A percentile compares a stretch with the other conserved stretches of the same genome.
phyloP scores from a whole-genome alignment of 92 coral and sea anemone species.

The Siderastrea radians region DNA sequence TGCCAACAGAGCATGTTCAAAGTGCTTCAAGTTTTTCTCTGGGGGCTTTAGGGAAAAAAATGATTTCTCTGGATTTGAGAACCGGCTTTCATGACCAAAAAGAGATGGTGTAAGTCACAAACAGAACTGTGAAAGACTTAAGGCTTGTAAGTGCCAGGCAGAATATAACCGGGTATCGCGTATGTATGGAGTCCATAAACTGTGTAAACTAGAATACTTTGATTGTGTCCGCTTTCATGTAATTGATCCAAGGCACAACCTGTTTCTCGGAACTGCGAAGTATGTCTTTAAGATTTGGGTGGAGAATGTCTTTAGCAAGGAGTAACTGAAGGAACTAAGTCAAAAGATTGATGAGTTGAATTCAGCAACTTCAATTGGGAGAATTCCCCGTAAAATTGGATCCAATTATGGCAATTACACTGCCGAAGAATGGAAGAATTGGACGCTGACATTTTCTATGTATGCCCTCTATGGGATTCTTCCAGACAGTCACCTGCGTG shows the following conservation, averaged over 20 bases:
- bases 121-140: conserved; percentile 23
- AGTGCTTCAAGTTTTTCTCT: conserved; percentile 44
- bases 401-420: conserved; percentile 48
- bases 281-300: conserved; percentile 48
- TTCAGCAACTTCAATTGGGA: conserved; percentile 20
- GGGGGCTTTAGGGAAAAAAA: conserved; percentile 16
- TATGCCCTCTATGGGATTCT: conserved; percentile 34
- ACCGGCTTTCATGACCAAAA: conserved; percentile 24
- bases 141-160: conserved; percentile 14
- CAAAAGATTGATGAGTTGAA: conserved; percentile 27
- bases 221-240: conserved; percentile 38
- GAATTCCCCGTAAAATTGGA: conserved; percentile 28
- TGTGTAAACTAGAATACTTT: conserved; percentile 40
- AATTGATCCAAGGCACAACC: conserved; percentile 51
- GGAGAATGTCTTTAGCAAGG: conserved; percentile 31
- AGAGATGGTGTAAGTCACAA: conserved; percentile 7
- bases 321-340: conserved; percentile 7
- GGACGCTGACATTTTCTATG: conserved; percentile 37
- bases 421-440: conserved; percentile 53
- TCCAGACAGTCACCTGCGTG: conserved; percentile 26
- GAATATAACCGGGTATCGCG: conserved; percentile 3
- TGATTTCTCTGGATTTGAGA: not conserved
- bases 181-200: conserved; percentile 21
- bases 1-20: conserved; percentile 41
- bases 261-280: conserved; percentile 29